Conservation (phyloP, 1,140 invertebrate genomes). For the Eciton burchellii region DNA sequence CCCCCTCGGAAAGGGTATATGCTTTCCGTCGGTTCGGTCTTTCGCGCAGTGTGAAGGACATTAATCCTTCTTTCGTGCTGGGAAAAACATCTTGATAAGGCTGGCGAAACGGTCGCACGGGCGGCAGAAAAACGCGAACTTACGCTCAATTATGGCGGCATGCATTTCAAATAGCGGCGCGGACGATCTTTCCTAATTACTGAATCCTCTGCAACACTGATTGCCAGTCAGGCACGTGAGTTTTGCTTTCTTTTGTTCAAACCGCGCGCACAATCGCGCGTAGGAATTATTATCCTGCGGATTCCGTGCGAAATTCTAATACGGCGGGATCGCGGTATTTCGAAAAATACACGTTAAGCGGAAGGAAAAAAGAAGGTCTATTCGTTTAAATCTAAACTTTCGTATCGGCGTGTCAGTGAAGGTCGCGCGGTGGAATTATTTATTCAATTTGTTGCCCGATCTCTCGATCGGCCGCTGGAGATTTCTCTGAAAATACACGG, state of each 20-base stretch:
- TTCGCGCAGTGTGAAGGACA: conserved; percentile 40
- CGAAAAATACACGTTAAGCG: conserved; percentile 1
- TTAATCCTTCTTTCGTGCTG: conserved; percentile 49
- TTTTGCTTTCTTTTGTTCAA: conserved; percentile 45
- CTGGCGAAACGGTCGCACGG: conserved; percentile 29
- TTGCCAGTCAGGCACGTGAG: conserved; percentile 38
- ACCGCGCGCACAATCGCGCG: conserved; percentile 22
- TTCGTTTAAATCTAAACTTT: conserved; percentile 4
- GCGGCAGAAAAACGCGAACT: conserved; percentile 35
- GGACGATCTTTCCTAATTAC: conserved; percentile 48
- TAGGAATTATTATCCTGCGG: conserved; percentile 36
- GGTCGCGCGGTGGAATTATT: conserved; percentile 36
- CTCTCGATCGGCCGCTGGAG: background rate
- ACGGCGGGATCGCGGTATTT: background rate
- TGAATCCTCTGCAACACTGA: conserved; percentile 46
- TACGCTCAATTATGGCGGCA: conserved; percentile 49
- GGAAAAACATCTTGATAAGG: conserved; percentile 56
- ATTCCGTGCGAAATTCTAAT: conserved; percentile 43
- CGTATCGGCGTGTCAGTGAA: background rate
- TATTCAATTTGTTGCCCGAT: conserved; percentile 33
- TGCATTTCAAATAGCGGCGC: conserved; percentile 41
- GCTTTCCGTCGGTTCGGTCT: conserved; percentile 18
- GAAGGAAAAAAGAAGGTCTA: conserved; percentile 10
- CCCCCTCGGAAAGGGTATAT: conserved; percentile 22
- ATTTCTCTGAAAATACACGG: background rate